phyloP scores from a whole-genome alignment of 1,140 invertebrate genomes.

The Protaetia brevitarsis region DNA sequence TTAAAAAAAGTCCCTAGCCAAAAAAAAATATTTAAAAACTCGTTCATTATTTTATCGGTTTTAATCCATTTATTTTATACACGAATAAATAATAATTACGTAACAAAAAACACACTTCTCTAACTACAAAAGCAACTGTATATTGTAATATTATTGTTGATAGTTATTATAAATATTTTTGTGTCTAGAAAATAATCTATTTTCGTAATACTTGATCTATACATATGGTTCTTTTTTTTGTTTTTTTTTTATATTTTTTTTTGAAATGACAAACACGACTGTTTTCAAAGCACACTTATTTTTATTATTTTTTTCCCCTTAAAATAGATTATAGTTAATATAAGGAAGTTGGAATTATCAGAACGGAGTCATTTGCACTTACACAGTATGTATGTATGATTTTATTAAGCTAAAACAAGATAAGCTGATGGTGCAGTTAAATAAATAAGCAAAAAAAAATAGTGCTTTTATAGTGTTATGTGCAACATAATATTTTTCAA shows the following conservation, averaged over 20 bases:
- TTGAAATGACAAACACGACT: neutral
- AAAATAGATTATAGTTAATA: neutral
- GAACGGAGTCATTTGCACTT: neutral
- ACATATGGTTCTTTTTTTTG: too few relatives aligned
- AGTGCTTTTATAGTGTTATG: neutral
- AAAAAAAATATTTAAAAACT: too few relatives aligned
- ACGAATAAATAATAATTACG: neutral
- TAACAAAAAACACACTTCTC: constrained; percentile 9
- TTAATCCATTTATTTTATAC: neutral
- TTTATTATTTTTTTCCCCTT: neutral
- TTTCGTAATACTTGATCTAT: neutral
- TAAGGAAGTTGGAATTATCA: neutral
- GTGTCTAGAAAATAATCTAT: constrained; percentile 1
- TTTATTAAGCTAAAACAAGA: neutral
- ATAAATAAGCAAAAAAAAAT: too few relatives aligned
- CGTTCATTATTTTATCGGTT: neutral
- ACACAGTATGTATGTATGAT: too few relatives aligned
- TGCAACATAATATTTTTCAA: neutral
- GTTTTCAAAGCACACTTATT: neutral
- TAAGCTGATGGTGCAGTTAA: neutral
- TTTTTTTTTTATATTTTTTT: neutral
- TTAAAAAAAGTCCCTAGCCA: too few relatives aligned
- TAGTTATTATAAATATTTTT: neutral
- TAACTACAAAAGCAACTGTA: neutral
- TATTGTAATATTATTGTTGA: neutral